Conservation (phyloP, 2,113 vertebrate species). For the Crotalus helleri region DNA sequence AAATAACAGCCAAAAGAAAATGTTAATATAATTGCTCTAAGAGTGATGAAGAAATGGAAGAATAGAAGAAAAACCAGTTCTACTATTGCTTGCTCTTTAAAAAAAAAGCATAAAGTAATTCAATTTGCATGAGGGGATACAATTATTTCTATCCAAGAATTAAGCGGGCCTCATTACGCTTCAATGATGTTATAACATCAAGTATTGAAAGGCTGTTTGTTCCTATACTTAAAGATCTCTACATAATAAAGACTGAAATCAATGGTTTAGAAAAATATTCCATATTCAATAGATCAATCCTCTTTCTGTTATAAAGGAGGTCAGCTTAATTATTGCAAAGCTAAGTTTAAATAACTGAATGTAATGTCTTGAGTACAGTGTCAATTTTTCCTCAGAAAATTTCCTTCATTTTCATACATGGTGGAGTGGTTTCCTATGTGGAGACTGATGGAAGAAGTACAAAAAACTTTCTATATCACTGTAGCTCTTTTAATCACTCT, state of each 20-base stretch:
- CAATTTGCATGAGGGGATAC: not conserved
- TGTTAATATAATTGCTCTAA: not conserved
- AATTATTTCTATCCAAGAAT: not conserved
- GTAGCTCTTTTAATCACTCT: not conserved
- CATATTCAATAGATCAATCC: not conserved
- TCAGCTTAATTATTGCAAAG: not conserved
- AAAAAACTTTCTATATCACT: not conserved
- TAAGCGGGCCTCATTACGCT: not conserved
- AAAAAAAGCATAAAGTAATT: not conserved
- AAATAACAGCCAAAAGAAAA: not conserved
- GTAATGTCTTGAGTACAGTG: not conserved
- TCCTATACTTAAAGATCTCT: not conserved
- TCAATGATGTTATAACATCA: not conserved
- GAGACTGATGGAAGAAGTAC: not conserved
- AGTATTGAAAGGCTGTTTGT: not conserved
- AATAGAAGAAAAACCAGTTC: not conserved
- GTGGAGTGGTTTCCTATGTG: not conserved
- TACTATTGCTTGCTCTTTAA: not conserved
- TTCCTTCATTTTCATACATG: not conserved
- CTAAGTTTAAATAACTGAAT: not conserved
- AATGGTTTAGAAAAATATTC: not conserved
- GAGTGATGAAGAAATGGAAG: not conserved
- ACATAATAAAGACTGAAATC: not conserved
- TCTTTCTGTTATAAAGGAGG: not conserved
- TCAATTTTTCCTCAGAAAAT: not conserved